phyloP scores from a whole-genome alignment of 2,888 invertebrate genomes.

The Mythimna loreyi region DNA sequence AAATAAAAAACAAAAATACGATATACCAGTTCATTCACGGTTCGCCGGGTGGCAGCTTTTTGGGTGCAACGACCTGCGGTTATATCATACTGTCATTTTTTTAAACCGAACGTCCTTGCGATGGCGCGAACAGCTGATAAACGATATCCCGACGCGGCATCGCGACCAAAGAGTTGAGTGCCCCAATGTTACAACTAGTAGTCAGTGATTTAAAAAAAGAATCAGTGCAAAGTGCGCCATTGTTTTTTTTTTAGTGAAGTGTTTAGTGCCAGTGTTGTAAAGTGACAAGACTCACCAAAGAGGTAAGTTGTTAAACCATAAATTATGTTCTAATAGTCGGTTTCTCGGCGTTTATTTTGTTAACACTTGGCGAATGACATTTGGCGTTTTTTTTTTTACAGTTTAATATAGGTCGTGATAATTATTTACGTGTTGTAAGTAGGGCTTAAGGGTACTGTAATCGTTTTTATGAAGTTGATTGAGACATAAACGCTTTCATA shows the following conservation, averaged over 20 bases:
- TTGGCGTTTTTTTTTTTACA: constrained; percentile 40
- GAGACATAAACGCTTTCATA: constrained; percentile 33
- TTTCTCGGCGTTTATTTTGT: constrained; percentile 41
- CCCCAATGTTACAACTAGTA: constrained; percentile 44
- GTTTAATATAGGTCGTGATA: constrained; percentile 25
- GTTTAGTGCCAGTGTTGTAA: constrained; percentile 64
- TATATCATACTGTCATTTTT: constrained; percentile 77
- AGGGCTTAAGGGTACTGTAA: constrained; percentile 24
- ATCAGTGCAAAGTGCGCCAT: constrained; percentile 65
- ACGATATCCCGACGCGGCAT: constrained; percentile 59
- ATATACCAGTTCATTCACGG: constrained; percentile 83
- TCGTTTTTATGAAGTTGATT: constrained; percentile 33
- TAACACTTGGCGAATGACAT: constrained; percentile 51
- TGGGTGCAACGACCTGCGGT: constrained; percentile 81
- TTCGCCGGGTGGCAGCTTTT: constrained; percentile 77
- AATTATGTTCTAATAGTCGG: constrained; percentile 34
- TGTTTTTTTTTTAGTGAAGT: constrained; percentile 65
- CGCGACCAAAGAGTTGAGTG: constrained; percentile 59
- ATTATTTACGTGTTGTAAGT: constrained; percentile 40
- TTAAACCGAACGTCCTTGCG: constrained; percentile 82
- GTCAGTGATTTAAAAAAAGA: constrained; percentile 50
- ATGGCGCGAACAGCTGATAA: constrained; percentile 83
- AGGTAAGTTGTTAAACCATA: constrained; percentile 62
- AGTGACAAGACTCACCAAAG: constrained; percentile 42
- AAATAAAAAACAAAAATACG: constrained; percentile 72